Percentiles rank a stretch among this genome's conserved stretches.
phyloP scores from a whole-genome alignment of 2,113 vertebrate genomes.

The Leucosticte australis region DNA sequence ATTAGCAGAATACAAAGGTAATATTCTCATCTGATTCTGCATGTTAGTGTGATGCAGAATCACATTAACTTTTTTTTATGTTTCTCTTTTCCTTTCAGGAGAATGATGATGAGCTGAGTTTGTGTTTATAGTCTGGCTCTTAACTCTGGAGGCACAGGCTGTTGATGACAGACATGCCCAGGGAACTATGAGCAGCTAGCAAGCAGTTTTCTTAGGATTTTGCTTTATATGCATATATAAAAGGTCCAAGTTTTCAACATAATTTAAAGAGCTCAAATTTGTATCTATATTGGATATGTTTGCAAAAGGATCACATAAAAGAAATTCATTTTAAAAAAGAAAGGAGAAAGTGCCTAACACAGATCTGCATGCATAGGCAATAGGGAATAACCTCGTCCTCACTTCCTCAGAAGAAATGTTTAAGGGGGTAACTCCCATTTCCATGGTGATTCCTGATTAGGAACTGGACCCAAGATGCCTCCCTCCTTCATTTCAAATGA shows the following conservation, averaged over 20 bases:
- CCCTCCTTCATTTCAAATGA: background rate
- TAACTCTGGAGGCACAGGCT: background rate
- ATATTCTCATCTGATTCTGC: background rate
- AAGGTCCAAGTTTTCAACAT: background rate
- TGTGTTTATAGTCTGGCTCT: background rate
- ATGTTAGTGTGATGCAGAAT: background rate
- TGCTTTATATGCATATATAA: background rate
- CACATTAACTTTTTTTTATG: background rate
- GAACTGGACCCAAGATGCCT: background rate
- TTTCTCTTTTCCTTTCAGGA: conserved; percentile 14
- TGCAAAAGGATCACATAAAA: background rate
- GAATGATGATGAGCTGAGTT: background rate
- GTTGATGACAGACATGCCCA: background rate
- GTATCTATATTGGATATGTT: background rate
- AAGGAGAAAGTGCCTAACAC: background rate
- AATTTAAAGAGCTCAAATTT: background rate
- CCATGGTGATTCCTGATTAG: background rate
- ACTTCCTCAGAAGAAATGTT: background rate
- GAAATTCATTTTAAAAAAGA: background rate
- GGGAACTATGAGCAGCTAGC: background rate
- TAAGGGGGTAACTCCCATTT: background rate
- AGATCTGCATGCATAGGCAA: background rate
- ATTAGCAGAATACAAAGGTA: background rate
- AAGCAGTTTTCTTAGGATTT: background rate
- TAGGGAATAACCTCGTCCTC: background rate